Base-by-base conservation (phyloP, 1,140 invertebrate species). In the Procambarus virginalis region DNA sequence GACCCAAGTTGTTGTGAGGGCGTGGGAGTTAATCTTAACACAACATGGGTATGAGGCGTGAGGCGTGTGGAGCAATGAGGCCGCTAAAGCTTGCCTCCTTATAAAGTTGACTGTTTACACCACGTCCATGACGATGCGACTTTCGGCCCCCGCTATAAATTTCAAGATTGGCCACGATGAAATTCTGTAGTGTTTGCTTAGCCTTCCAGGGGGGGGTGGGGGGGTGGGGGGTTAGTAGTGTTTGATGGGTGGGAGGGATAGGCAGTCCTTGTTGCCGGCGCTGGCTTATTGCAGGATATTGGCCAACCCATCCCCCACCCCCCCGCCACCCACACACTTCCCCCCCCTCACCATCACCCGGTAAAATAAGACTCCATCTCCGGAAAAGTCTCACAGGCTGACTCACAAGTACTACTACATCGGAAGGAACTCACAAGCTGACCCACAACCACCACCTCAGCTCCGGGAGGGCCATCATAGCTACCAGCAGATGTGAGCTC, bases 251-350 rank as follows among this genome's bases (percentile, higher is more conserved):
- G 6, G n/a, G 68, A 73, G 0, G 20, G 3, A 73, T 1, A 73
- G 68, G 6, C 10, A 73, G 68, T 22, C 68, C 68, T 73, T 73
- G 68, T 73, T 73, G n/a, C n/a, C 5, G 10, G 22, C 14, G 4
- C n/a, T 73, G n/a, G 68, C 68, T 73, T 73, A 73, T 73, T 73
- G 22, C 68, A 73, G 68, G 68, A 73, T 73, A 73, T 73, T 73
- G 68, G 68, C 68, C 68, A 73, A 73, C n/a, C 22, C 51, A 9
- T 9, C 51, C 51, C 8, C 51, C 51, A 12, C n/a, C 68, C 68
- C n/a, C 22, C n/a, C 64, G 20, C 3, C 68, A 20, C 60, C 10
- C 17, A 64, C 60, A 64, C 60, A 64, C 12, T 20, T 4, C 60
- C 60, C 10, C n/a, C n/a, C n/a, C 20, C 12, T 17, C 60, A 8